These are phyloP conservation scores for Eupithecia insigniata DNA, from an alignment of 2,888 invertebrate species.

Conservation along the genomic window DNA sequence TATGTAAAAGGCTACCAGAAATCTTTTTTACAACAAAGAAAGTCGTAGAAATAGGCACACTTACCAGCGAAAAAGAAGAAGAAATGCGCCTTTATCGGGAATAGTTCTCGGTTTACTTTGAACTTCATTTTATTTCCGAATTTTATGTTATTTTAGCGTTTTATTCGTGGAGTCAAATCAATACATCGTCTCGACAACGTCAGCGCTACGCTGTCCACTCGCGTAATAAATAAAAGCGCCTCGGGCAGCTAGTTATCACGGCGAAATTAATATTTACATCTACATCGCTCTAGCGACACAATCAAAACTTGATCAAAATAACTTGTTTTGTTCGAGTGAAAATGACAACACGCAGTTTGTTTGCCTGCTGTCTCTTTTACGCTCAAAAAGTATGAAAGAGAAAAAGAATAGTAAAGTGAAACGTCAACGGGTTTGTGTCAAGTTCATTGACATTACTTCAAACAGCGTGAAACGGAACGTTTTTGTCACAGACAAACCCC, in stretches of 20 bases:
- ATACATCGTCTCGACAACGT: constrained; percentile 11
- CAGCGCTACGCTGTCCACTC: constrained; percentile 11
- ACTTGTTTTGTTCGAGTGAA: constrained; percentile 10
- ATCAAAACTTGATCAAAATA: constrained; percentile 14
- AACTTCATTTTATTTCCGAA: constrained; percentile 71
- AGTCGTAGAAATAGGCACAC: constrained; percentile 50
- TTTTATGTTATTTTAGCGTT: neutral
- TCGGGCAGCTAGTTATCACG: neutral
- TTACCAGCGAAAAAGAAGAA: constrained; percentile 95
- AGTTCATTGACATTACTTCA: neutral
- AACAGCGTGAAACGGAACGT: constrained; percentile 31
- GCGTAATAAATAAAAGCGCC: constrained; percentile 22
- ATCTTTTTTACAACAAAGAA: neutral
- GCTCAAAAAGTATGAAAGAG: neutral
- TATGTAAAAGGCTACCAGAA: neutral
- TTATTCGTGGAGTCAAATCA: neutral
- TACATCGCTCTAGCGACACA: neutral
- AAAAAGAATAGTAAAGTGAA: neutral
- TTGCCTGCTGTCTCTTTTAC: constrained; percentile 22
- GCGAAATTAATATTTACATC: constrained; percentile 14
- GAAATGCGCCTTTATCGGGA: constrained; percentile 94
- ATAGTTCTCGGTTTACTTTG: constrained; percentile 86
- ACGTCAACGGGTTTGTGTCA: constrained; percentile 20
- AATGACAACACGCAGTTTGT: constrained; percentile 14
- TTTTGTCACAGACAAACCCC: neutral